phyloP scores from a whole-genome alignment of 1,140 invertebrate genomes.

The Akabosia matsudoensis region DNA sequence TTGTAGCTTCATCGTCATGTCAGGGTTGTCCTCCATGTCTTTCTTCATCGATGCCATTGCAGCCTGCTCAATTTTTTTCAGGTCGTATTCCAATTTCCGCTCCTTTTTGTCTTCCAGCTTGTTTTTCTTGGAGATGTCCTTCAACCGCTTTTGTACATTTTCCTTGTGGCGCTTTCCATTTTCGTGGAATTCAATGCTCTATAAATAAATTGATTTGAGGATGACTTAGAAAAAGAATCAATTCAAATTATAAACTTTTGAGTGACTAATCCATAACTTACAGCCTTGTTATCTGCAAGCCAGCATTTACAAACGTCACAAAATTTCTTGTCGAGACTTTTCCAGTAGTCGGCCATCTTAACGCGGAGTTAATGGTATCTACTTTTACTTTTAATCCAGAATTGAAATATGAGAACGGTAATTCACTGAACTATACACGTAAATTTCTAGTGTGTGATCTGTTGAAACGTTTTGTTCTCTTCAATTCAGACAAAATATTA shows the following conservation, averaged over 20 bases:
- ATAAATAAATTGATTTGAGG: too few species aligned
- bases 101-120: conserved; percentile 71
- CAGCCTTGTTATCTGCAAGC: conserved; percentile 94
- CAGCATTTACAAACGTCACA: conserved; percentile 98
- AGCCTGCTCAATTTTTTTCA: conserved; percentile 79
- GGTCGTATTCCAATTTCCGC: conserved; percentile 71
- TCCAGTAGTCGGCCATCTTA: conserved; percentile 87
- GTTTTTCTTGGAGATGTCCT: conserved; percentile 79
- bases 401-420: too few species aligned
- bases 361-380: background rate
- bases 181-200: conserved; percentile 94
- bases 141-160: conserved; percentile 82
- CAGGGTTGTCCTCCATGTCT: conserved; percentile 56
- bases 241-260: background rate
- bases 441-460: too few species aligned
- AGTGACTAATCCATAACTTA: conserved; percentile 55
- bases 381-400: too few species aligned
- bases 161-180: conserved; percentile 88
- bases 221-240: too few species aligned
- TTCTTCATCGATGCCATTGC: conserved; percentile 34
- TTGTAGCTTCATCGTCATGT: conserved; percentile 50
- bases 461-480: too few species aligned
- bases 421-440: too few species aligned
- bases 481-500: too few species aligned
- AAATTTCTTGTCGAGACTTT: conserved; percentile 89